Conservation (phyloP, 2,888 invertebrate species). For the Trissolcus japonicus region DNA sequence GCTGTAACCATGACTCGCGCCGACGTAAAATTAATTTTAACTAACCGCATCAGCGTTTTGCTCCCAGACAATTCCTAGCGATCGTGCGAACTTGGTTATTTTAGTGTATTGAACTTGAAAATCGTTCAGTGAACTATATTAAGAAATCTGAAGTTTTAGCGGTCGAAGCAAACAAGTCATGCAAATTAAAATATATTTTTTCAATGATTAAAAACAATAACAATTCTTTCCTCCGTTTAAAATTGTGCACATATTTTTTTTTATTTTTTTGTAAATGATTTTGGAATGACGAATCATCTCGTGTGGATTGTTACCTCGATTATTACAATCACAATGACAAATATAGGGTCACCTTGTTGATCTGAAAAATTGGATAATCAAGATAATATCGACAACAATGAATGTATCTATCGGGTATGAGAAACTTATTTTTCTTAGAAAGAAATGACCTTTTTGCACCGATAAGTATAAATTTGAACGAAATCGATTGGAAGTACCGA, state of each 20-base stretch:
- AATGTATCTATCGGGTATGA: slow-evolving; percentile 24
- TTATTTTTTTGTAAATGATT: too few species aligned
- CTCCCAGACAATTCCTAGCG: slow-evolving; percentile 8
- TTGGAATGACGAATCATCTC: too few species aligned
- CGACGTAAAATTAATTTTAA: slow-evolving; percentile 49
- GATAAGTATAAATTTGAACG: slow-evolving; percentile 43
- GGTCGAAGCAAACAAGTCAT: too few species aligned
- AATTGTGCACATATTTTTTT: too few species aligned
- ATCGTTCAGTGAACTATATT: too few species aligned
- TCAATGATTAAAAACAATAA: too few species aligned
- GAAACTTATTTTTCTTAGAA: slow-evolving; percentile 18
- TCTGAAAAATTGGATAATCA: neutral
- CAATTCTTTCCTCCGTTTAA: too few species aligned
- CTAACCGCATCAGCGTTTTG: slow-evolving; percentile 39
- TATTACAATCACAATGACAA: too few species aligned
- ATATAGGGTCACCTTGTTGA: too few species aligned
- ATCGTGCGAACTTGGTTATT: slow-evolving; percentile 34
- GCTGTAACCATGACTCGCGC: slow-evolving; percentile 29
- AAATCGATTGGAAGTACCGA: slow-evolving; percentile 52
- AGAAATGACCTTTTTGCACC: slow-evolving; percentile 50
- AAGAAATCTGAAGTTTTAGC: too few species aligned
- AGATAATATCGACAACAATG: slow-evolving; percentile 21
- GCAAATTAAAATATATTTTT: too few species aligned
- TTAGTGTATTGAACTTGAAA: neutral
- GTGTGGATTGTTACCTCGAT: too few species aligned